Conservation (phyloP, 92 coral and sea anemone species). For the Pocillopora meandrina region DNA sequence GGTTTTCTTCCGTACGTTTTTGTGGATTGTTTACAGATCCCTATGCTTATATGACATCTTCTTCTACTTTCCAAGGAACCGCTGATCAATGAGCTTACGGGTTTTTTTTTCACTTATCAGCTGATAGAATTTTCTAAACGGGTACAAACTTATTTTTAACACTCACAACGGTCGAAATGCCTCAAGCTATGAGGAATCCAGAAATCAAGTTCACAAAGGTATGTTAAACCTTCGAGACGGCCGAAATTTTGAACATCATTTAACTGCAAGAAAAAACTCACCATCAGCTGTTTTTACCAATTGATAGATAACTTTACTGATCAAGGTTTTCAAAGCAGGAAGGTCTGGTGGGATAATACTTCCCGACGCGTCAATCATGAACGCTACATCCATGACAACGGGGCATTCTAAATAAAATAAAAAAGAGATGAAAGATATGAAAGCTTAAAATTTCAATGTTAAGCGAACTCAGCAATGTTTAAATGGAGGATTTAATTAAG, state of each 20-base stretch:
- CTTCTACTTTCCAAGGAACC: too few relatives aligned
- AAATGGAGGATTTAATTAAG: too few relatives aligned
- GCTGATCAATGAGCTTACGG: too few relatives aligned
- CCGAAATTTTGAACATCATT: background rate
- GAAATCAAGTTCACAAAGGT: background rate
- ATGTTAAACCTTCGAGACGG: background rate
- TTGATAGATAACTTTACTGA: constrained; percentile 3
- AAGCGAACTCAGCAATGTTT: background rate
- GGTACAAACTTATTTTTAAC: too few relatives aligned
- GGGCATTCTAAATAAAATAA: constrained; percentile 20
- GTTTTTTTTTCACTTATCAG: too few relatives aligned
- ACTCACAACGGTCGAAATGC: too few relatives aligned
- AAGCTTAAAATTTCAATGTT: background rate
- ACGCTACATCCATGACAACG: constrained; percentile 35
- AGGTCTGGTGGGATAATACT: constrained; percentile 8
- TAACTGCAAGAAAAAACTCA: background rate
- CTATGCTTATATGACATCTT: too few relatives aligned
- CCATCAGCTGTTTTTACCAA: constrained; percentile 16
- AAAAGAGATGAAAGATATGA: background rate
- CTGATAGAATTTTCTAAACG: too few relatives aligned
- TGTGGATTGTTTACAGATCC: too few relatives aligned
- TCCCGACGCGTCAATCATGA: constrained; percentile 42
- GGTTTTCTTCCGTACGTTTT: too few relatives aligned
- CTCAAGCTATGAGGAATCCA: background rate
- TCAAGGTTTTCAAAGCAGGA: background rate